Conservation (phyloP, 2,797 vertebrate genomes). For the Eurystomus glaucurus region DNA sequence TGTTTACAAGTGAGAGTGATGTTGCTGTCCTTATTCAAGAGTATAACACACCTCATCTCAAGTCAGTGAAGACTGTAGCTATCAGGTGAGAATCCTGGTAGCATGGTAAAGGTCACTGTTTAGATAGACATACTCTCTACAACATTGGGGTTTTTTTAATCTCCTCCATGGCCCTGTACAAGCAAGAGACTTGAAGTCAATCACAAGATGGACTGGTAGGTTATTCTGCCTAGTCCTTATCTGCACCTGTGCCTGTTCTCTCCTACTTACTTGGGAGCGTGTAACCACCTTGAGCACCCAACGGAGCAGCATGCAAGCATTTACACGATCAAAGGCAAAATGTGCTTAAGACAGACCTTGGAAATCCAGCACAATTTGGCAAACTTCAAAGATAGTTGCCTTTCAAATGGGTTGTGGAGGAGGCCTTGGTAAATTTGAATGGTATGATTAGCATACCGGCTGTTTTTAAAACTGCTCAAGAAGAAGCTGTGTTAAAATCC, state of each 20-base stretch:
- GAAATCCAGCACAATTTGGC: conserved; percentile 69
- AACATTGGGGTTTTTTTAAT: not conserved
- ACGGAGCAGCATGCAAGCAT: conserved; percentile 19
- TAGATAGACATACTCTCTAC: not conserved
- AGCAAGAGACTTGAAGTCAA: not conserved
- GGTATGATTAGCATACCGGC: conserved; percentile 74
- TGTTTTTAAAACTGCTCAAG: conserved; percentile 75
- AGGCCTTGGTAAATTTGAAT: conserved; percentile 75
- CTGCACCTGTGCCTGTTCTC: not conserved
- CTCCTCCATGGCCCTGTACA: not conserved
- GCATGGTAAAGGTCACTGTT: not conserved
- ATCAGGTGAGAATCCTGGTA: not conserved
- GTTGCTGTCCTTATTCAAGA: not conserved
- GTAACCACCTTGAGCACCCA: conserved; percentile 26
- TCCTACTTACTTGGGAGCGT: not conserved
- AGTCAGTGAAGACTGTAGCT: not conserved
- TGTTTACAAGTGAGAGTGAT: not conserved
- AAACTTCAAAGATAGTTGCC: conserved; percentile 64
- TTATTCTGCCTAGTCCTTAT: not conserved
- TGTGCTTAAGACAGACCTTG: conserved; percentile 63
- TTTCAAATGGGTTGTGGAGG: conserved; percentile 71
- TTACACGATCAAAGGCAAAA: conserved; percentile 40
- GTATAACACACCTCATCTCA: not conserved
- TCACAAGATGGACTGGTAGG: not conserved
- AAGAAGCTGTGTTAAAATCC: conserved; percentile 73